Evolutionary conservation across 2,113 vertebrate species (phyloP).

Genomic region (Passer domesticus): DNA sequence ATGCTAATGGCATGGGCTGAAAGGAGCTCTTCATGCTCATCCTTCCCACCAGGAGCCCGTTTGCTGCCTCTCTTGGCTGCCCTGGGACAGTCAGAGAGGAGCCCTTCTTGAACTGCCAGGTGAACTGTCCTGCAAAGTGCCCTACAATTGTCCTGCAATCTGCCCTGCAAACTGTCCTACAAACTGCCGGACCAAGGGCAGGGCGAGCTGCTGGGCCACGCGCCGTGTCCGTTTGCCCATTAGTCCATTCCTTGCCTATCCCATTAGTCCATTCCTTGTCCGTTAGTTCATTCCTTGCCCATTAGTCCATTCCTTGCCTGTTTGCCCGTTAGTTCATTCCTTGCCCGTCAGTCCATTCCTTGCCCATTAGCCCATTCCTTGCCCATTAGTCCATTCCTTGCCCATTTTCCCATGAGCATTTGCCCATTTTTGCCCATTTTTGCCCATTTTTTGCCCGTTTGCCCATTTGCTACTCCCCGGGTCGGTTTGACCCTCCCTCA

Average conservation of each 20-base stretch:
- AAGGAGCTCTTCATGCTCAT: neutral
- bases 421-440: too few relatives aligned
- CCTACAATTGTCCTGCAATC: neutral
- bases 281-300: neutral
- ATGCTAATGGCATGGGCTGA: neutral
- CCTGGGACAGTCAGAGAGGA: neutral
- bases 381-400: neutral
- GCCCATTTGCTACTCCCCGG: fast-evolving
- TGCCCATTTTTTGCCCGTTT: neutral
- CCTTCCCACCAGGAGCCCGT: neutral
- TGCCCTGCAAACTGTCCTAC: neutral
- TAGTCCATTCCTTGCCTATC: neutral
- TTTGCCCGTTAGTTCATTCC: neutral
- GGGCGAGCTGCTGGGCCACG: fast-evolving
- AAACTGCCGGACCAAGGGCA: fast-evolving
- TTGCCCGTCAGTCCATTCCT: neutral
- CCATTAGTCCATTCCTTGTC: neutral
- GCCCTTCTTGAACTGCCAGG: fast-evolving
- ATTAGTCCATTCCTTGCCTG: fast-evolving
- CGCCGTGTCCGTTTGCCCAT: fast-evolving
- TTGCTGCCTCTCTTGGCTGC: neutral
- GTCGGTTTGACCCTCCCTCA: fast-evolving
- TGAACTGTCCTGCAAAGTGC: neutral
- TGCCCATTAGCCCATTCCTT: neutral
- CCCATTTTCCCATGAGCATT: fast-evolving